A percentile compares a stretch with the other conserved stretches of the same genome.
These are phyloP conservation scores for Zelleria hepariella DNA, from an alignment of 2,888 invertebrate species.

Conservation along the genomic window DNA sequence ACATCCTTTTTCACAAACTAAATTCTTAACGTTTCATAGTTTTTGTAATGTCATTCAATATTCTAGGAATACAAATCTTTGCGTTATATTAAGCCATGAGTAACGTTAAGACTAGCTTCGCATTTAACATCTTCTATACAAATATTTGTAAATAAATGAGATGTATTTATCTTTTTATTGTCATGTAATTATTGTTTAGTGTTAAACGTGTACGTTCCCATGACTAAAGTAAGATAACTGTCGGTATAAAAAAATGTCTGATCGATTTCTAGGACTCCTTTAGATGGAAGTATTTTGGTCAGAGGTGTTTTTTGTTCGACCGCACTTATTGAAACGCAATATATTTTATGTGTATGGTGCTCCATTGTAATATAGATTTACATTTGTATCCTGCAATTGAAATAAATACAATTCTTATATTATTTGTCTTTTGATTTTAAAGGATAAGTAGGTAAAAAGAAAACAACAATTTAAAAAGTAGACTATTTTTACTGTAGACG, in stretches of 20 bases:
- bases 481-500: too few relatives aligned
- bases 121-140: slow-evolving; percentile 50
- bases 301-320: not conserved
- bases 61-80: not conserved
- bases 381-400: slow-evolving; percentile 62
- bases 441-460: too few relatives aligned
- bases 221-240: not conserved
- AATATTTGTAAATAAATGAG: slow-evolving; percentile 27
- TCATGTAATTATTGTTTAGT: not conserved
- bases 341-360: slow-evolving; percentile 63
- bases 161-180: slow-evolving; percentile 33
- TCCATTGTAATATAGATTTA: slow-evolving; percentile 56
- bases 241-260: not conserved
- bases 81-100: not conserved
- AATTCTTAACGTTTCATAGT: not conserved
- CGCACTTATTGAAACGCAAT: slow-evolving; percentile 42
- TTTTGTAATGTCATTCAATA: not conserved
- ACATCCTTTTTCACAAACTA: too few relatives aligned
- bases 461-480: not conserved
- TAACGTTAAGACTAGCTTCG: slow-evolving; percentile 25
- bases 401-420: slow-evolving; percentile 46
- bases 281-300: not conserved
- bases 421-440: slow-evolving; percentile 16
- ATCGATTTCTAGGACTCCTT: not conserved
- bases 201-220: not conserved